phyloP scores from a whole-genome alignment of 2,113 vertebrate species.

The Lipophrys pholis region DNA sequence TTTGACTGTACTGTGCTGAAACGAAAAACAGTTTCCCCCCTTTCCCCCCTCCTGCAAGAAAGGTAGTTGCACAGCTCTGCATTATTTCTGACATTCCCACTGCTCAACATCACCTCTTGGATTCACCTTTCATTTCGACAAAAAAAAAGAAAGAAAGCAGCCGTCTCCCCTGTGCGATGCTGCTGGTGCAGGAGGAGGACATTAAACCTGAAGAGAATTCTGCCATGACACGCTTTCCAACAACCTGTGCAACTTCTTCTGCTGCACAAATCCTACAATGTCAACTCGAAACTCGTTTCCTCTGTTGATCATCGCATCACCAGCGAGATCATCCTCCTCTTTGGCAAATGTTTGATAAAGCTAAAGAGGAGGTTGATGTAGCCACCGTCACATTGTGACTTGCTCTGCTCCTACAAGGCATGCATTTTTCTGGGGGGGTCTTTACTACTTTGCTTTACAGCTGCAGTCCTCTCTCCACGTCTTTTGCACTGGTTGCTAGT shows the following conservation, averaged over 20 bases:
- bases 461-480: neutral
- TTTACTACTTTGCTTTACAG: neutral
- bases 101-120: slow-evolving; percentile 45
- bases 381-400: slow-evolving; percentile 25
- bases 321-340: neutral
- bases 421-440: neutral
- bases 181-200: slow-evolving; percentile 35
- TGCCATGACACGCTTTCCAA: neutral
- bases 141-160: slow-evolving; percentile 11
- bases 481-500: slow-evolving; percentile 46
- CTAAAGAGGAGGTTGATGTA: slow-evolving; percentile 2
- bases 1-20: slow-evolving; percentile 58
- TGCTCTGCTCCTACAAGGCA: neutral
- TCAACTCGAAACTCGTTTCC: neutral
- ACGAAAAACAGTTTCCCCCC: slow-evolving; percentile 9
- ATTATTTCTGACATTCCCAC: slow-evolving; percentile 58
- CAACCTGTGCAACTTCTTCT: slow-evolving; percentile 23
- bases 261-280: neutral
- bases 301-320: neutral
- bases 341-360: slow-evolving; percentile 5
- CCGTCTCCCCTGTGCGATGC: slow-evolving; percentile 3
- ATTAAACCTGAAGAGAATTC: neutral
- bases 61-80: slow-evolving; percentile 57
- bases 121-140: slow-evolving; percentile 14
- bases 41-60: neutral